Base-by-base conservation (phyloP, 2,888 invertebrate species). In the Pediacus dermestoides region DNA sequence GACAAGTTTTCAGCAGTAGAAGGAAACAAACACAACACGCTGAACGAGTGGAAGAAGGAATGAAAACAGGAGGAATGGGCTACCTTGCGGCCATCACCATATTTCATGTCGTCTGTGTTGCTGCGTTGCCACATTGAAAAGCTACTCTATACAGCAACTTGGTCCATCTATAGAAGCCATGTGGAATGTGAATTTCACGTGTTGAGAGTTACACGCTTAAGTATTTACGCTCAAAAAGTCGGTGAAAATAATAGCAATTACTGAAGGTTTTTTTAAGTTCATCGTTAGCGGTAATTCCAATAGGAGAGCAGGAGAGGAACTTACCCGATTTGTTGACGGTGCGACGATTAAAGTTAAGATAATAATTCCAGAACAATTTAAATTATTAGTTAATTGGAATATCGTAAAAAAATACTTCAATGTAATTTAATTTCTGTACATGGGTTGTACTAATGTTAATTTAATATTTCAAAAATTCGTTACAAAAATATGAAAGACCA, bases 81-180 rank as follows among this genome's bases (percentile, higher is more conserved):
- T 62, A 61, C 61, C 65, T 65, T 50, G 63, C 62, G 65, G 65
- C 65, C 64, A 64, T 63, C 61, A 60, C 61, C 61, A 63, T 64
- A 63, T 62, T 63, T 65, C 61, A 63, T 63, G 65, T 63, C 64
- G 62, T 64, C 63, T 63, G 53, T 60, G 33, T 28, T 33, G 58
- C 61, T 44, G 46, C 45, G 63, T 63, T 64, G 63, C 64, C 64
- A 61, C 50, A 44, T 59, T 43, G 37, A 36, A 43, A 27, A 40
- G 53, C 57, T 58, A 58, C 57, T 52, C 16, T 25, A 33, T 36
- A 36, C 39, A 44, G 35, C 44, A 44, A 39, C 41, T 30, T 21
- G 37, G 31, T 34, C 46, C 41, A 11, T 33, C 38, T 30, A 41
- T 42, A 38, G 47, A 50, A 48, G 39, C 49, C 50, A 49, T 42